Evolutionary conservation across 1,140 invertebrate genomes (phyloP).

Genomic region (Drosophila mauritiana): DNA sequence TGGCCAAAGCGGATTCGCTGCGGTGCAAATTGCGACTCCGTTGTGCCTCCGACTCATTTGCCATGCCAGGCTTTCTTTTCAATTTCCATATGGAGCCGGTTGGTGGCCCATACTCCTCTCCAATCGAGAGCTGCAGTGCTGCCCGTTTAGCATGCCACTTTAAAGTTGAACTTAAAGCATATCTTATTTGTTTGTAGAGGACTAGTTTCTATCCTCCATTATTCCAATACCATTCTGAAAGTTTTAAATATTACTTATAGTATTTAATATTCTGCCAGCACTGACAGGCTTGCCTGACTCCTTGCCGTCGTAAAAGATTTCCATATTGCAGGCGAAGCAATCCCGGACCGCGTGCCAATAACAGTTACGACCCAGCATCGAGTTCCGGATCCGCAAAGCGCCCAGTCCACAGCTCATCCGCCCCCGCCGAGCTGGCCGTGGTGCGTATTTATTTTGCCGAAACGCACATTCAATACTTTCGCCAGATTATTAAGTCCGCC

Average conservation of each 20-base stretch:
- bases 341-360: constrained; percentile 41
- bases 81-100: constrained; percentile 32
- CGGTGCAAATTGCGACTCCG: constrained; percentile 35
- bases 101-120: neutral
- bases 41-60: constrained; percentile 14
- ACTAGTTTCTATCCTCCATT: no score
- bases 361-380: constrained; percentile 27
- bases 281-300: constrained; percentile 16
- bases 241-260: no score
- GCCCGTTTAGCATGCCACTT: constrained; percentile 3
- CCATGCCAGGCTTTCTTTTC: constrained; percentile 26
- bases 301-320: constrained; percentile 54
- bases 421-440: constrained; percentile 46
- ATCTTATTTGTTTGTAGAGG: no score
- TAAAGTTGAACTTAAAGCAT: neutral
- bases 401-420: constrained; percentile 13
- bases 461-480: constrained; percentile 81
- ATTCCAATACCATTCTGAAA: no score
- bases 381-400: constrained; percentile 20
- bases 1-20: constrained; percentile 27
- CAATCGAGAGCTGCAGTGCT: neutral
- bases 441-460: constrained; percentile 78
- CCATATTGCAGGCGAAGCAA: constrained; percentile 67
- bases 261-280: constrained; percentile 8
- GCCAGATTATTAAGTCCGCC: constrained; percentile 78